A percentile compares a stretch with the other conserved stretches of the same genome.
Conservation (phyloP, 2,797 vertebrate genomes). For the Lemur catta region DNA sequence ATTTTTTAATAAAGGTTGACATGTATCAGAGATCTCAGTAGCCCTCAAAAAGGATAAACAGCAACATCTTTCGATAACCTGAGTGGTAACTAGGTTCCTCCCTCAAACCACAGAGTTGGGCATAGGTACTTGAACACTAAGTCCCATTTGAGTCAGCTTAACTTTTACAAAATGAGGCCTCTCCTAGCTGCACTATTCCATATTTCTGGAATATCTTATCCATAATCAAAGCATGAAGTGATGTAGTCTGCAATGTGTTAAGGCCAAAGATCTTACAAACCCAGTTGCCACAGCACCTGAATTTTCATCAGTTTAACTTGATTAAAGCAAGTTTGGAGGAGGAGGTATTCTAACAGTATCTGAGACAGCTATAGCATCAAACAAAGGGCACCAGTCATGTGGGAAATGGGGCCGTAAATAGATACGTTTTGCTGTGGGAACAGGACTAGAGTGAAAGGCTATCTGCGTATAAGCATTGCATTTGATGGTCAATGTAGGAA, state of each 20-base stretch:
- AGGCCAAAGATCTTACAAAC: background rate
- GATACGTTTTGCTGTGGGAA: background rate
- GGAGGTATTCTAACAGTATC: background rate
- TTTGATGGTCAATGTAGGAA: background rate
- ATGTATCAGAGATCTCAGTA: background rate
- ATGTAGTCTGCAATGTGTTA: background rate
- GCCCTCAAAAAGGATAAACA: background rate
- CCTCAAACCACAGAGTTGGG: background rate
- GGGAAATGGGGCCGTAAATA: background rate
- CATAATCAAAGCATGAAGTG: background rate
- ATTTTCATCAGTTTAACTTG: background rate
- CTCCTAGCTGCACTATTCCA: background rate
- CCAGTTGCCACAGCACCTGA: background rate
- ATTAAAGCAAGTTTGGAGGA: background rate
- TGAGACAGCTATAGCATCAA: background rate
- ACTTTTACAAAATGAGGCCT: background rate
- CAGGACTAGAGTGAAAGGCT: background rate
- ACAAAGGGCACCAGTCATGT: background rate
- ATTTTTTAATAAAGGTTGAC: background rate
- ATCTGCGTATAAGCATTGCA: background rate
- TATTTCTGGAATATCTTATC: background rate
- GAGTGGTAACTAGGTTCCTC: background rate
- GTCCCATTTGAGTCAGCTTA: background rate
- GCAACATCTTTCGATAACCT: constrained; percentile 1
- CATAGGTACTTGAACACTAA: background rate